A percentile compares a stretch with the other conserved stretches of the same genome.
Conservation (phyloP, 2,888 invertebrate genomes). For the Oscheius sp. region DNA sequence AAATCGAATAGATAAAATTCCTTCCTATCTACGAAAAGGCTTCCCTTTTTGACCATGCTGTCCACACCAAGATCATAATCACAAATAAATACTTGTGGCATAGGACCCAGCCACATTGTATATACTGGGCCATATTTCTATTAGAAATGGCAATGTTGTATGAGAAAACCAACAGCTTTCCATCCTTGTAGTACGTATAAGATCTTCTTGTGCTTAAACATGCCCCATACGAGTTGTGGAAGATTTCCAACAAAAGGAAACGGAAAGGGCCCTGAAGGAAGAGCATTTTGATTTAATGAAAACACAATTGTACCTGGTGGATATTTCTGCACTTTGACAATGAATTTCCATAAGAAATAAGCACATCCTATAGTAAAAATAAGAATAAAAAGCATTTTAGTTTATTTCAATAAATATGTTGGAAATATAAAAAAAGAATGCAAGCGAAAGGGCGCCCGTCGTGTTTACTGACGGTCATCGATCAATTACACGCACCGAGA, state of each 20-base stretch:
- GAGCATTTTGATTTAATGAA: neutral
- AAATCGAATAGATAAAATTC: constrained; percentile 1
- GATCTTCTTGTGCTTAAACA: constrained; percentile 26
- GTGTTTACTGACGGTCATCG: too few species aligned
- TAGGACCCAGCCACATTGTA: constrained; percentile 51
- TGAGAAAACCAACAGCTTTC: constrained; percentile 22
- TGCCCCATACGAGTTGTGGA: constrained; percentile 37
- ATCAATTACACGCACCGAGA: too few species aligned
- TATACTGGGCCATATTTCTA: constrained; percentile 44
- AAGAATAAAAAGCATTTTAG: neutral
- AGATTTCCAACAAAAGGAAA: constrained; percentile 49
- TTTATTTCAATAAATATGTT: too few species aligned
- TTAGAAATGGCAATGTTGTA: neutral
- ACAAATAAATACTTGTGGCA: constrained; percentile 46
- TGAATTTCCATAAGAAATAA: neutral
- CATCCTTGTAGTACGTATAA: constrained; percentile 35
- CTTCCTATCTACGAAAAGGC: constrained; percentile 12
- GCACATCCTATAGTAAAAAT: neutral
- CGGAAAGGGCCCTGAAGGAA: constrained; percentile 46
- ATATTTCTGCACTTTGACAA: neutral
- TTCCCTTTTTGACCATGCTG: constrained; percentile 31
- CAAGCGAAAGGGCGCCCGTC: too few species aligned
- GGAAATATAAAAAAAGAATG: too few species aligned
- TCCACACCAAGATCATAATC: constrained; percentile 48
- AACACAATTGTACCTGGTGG: too few species aligned